Evolutionary conservation across 2,113 vertebrate species (phyloP).

Genomic region (Pseudonaja textilis): DNA sequence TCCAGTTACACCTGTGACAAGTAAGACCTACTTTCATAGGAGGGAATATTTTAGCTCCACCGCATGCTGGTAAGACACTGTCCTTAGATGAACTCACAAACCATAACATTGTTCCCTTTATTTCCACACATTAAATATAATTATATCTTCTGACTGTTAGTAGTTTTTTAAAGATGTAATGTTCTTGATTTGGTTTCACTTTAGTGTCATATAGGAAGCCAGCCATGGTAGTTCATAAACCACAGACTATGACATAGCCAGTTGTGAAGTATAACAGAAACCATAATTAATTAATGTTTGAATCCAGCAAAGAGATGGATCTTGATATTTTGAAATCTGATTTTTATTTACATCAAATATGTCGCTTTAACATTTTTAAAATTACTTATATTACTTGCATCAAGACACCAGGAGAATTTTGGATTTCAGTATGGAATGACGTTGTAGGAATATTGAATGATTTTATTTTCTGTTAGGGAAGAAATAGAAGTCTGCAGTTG

Average conservation of each 20-base stretch:
- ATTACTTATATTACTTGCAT: background rate
- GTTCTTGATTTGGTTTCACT: background rate
- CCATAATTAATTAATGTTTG: background rate
- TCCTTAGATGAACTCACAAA: background rate
- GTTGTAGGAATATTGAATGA: background rate
- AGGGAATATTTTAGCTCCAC: background rate
- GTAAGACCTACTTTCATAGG: background rate
- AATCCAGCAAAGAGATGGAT: background rate
- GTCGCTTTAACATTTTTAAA: background rate
- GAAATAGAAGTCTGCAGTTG: background rate
- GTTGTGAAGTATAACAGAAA: background rate
- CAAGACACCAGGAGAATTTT: background rate
- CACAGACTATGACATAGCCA: background rate
- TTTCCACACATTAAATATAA: background rate
- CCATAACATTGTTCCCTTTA: background rate
- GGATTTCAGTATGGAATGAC: background rate
- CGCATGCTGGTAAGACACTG: background rate
- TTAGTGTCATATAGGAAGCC: background rate
- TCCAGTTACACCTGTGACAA: background rate
- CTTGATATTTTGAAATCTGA: background rate
- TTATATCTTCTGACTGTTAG: background rate
- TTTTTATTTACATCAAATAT: background rate
- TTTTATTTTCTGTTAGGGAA: conserved; percentile 27
- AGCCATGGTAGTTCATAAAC: background rate
- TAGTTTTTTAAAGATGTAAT: background rate